A percentile compares a stretch with the other conserved stretches of the same genome.
Conservation (phyloP, 2,113 vertebrate genomes). For the Baryphthengus martii region DNA sequence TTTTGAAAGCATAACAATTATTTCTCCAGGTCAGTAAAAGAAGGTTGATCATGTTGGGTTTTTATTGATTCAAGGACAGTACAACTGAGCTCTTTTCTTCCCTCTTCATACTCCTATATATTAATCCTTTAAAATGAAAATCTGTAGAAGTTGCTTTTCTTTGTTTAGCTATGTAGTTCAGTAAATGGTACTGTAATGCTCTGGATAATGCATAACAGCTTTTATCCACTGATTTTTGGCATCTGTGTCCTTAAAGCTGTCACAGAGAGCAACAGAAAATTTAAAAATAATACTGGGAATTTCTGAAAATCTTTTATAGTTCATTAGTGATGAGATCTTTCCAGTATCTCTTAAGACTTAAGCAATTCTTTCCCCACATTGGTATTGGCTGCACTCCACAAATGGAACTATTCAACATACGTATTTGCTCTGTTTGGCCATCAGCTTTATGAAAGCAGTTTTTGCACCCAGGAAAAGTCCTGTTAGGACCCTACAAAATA, state of each 20-base stretch:
- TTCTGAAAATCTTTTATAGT: constrained; percentile 13
- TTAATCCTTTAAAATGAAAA: neutral
- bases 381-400: neutral
- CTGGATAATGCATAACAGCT: constrained; percentile 10
- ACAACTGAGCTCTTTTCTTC: neutral
- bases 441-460: neutral
- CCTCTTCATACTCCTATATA: neutral
- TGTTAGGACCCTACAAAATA: neutral
- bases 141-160: neutral
- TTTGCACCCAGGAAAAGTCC: neutral
- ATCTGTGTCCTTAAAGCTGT: neutral
- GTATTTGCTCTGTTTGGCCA: neutral
- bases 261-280: neutral
- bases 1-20: neutral
- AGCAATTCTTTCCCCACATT: neutral
- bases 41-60: neutral
- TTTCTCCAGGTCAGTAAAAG: neutral
- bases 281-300: neutral
- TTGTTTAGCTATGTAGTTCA: constrained; percentile 1
- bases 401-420: neutral
- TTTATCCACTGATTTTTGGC: constrained; percentile 17
- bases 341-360: neutral
- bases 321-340: constrained; percentile 34
- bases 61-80: neutral
- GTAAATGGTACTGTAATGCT: neutral